Percentiles rank a stretch among this genome's conserved stretches.
Conservation (phyloP, 2,797 vertebrate genomes). For the Diglossa cyanea region DNA sequence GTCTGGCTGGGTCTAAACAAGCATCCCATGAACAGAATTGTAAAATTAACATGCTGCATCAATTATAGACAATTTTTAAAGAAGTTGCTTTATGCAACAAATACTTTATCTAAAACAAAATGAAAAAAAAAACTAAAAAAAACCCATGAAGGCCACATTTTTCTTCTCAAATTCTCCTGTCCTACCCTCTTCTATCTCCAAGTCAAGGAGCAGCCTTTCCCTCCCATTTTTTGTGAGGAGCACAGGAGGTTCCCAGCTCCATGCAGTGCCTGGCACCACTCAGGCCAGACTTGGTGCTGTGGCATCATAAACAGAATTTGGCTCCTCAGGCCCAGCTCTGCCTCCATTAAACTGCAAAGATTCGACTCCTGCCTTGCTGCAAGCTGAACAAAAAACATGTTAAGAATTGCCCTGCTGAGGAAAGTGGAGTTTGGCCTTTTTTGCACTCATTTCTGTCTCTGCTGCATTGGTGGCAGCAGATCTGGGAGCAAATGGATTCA, state of each 20-base stretch:
- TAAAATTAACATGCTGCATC: not conserved
- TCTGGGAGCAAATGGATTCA: not conserved
- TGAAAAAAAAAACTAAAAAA: not conserved
- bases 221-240: rapidly evolving
- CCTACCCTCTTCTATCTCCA: not conserved
- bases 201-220: not conserved
- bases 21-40: not conserved
- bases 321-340: not conserved
- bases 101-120: not conserved
- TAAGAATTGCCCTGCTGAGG: not conserved
- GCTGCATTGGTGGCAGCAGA: not conserved
- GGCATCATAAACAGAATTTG: not conserved
- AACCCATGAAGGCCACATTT: not conserved
- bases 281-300: not conserved
- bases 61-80: not conserved
- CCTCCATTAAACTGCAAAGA: not conserved
- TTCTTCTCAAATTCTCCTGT: not conserved
- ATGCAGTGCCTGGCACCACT: no score
- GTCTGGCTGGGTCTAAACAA: not conserved
- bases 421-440: not conserved
- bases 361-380: not conserved
- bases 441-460: not conserved
- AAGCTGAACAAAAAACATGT: not conserved
- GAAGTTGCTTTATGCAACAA: not conserved
- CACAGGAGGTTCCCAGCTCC: not conserved